These are phyloP conservation scores for Sinotaia quadrata DNA, from an alignment of 2,888 invertebrate genomes.

Conservation along the genomic window DNA sequence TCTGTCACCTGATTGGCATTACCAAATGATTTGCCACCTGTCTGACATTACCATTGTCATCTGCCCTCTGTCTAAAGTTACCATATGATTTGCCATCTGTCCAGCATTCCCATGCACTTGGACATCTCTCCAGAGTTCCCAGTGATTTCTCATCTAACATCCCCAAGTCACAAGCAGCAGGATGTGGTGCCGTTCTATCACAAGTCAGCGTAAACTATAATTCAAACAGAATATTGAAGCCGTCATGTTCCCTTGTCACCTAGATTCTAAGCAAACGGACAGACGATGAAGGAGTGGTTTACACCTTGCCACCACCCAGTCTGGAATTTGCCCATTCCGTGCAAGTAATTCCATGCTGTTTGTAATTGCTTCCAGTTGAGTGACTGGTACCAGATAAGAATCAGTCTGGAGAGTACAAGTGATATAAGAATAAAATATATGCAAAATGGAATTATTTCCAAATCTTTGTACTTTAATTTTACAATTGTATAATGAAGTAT, in stretches of 20 bases:
- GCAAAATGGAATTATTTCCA: too few species aligned
- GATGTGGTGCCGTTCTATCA: neutral
- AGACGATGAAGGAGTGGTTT: constrained; percentile 11
- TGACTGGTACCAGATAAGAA: neutral
- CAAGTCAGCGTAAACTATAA: neutral
- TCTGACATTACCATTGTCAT: too few species aligned
- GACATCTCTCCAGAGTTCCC: too few species aligned
- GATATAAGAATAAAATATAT: neutral
- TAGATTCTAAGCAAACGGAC: constrained; percentile 1
- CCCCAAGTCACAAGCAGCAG: neutral
- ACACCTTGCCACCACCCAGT: neutral
- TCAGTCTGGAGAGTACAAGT: constrained; percentile 1
- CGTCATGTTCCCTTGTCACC: neutral
- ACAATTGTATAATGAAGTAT: too few species aligned
- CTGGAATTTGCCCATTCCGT: neutral
- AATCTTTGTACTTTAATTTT: too few species aligned
- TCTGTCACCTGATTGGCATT: too few species aligned
- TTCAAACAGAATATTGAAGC: neutral
- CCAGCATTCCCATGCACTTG: too few species aligned
- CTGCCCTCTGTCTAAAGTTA: too few species aligned
- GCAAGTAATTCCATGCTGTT: constrained; percentile 2
- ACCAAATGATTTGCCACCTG: too few species aligned
- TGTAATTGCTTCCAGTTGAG: constrained; percentile 5
- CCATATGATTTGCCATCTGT: too few species aligned
- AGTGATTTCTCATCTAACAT: too few species aligned